Percentiles rank a stretch among this genome's conserved stretches.
Conservation (phyloP, 2,888 invertebrate genomes). For the Tetragonula carbonaria region DNA sequence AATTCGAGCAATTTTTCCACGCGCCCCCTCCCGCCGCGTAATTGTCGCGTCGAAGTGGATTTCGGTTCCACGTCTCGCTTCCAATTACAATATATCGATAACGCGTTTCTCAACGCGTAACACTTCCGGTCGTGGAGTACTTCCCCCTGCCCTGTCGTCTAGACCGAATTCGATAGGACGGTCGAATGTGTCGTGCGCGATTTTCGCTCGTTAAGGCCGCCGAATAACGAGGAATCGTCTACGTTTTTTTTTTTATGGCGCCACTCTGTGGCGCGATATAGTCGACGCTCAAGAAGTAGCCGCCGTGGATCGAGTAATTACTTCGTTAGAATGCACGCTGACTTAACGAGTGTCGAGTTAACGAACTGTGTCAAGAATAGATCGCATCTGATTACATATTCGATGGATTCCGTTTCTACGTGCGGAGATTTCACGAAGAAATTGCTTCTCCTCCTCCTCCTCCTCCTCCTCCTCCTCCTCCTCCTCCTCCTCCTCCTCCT, state of each 20-base stretch:
- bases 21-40: neutral
- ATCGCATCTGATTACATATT: conserved; percentile 28
- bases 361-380: conserved; percentile 38
- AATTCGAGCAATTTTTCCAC: conserved; percentile 5
- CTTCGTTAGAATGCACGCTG: conserved; percentile 40
- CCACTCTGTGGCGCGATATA: neutral
- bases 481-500: neutral
- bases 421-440: neutral
- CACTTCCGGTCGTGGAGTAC: conserved; percentile 20
- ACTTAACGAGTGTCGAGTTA: conserved; percentile 37
- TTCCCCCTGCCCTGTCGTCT: neutral
- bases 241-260: conserved; percentile 34
- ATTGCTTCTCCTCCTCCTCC: neutral
- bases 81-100: conserved; percentile 36
- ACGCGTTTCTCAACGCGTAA: conserved; percentile 10
- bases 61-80: conserved; percentile 10
- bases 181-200: neutral
- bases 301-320: conserved; percentile 26
- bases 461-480: neutral
- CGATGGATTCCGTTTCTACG: neutral
- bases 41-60: conserved; percentile 27
- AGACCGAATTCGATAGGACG: neutral
- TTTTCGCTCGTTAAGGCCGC: conserved; percentile 45
- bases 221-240: conserved; percentile 37
- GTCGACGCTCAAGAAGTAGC: conserved; percentile 33